These are phyloP conservation scores for Parochlus steinenii DNA, from an alignment of 2,888 invertebrate species.

Conservation along the genomic window DNA sequence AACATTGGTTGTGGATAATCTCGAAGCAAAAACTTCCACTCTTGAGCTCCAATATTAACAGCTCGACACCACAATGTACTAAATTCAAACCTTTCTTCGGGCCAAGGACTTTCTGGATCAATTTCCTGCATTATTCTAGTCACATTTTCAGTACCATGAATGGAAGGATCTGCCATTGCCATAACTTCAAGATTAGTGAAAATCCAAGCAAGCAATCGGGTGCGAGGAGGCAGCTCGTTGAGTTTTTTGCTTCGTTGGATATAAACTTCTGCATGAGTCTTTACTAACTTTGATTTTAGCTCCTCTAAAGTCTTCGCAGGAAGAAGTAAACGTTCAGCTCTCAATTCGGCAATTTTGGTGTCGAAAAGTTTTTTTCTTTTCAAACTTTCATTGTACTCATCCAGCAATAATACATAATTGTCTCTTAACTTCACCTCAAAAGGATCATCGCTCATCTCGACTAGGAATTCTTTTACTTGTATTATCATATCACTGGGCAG, in stretches of 20 bases:
- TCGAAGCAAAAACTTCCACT: constrained; percentile 76
- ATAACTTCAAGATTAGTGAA: constrained; percentile 47
- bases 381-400: constrained; percentile 87
- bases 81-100: constrained; percentile 77
- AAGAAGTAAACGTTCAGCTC: constrained; percentile 64
- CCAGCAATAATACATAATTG: constrained; percentile 86
- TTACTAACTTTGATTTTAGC: constrained; percentile 67
- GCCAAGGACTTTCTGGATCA: constrained; percentile 82
- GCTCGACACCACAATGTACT: constrained; percentile 85
- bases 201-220: constrained; percentile 73
- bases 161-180: constrained; percentile 71
- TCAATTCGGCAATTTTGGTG: constrained; percentile 67
- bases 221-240: constrained; percentile 42
- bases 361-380: constrained; percentile 80
- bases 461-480: constrained; percentile 70
- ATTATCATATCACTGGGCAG: constrained; percentile 81
- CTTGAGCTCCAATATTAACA: constrained; percentile 61
- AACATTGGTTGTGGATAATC: constrained; percentile 93
- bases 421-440: constrained; percentile 93
- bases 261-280: constrained; percentile 91
- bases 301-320: constrained; percentile 81
- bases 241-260: constrained; percentile 67
- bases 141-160: constrained; percentile 68
- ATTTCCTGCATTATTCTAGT: constrained; percentile 57
- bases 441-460: constrained; percentile 95